These are phyloP conservation scores for Malurus melanocephalus DNA, from an alignment of 2,113 vertebrate species.

Conservation along the genomic window DNA sequence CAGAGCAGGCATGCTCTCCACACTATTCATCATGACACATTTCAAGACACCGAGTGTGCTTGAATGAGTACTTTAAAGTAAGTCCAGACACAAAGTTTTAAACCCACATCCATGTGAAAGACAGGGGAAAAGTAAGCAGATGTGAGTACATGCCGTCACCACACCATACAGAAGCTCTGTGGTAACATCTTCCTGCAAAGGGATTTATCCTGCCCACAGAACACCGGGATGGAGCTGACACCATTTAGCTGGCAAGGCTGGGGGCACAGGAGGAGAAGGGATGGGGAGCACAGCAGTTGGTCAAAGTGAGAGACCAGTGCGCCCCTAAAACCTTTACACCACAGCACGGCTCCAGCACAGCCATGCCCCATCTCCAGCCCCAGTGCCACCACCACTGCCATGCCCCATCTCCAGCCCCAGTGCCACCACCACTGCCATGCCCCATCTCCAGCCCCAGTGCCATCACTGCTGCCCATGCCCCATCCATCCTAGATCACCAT, in stretches of 20 bases:
- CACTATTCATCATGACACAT: background rate
- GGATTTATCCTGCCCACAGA: background rate
- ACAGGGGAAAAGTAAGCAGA: background rate
- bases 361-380: background rate
- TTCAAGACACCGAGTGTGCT: background rate
- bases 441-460: background rate
- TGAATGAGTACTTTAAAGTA: background rate
- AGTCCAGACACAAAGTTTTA: background rate
- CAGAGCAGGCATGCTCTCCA: background rate
- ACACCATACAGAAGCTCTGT: accelerated
- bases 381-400: background rate
- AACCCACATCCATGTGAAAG: background rate
- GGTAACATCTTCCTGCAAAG: background rate
- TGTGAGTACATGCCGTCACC: accelerated
- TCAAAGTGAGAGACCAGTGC: background rate
- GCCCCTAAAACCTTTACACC: background rate
- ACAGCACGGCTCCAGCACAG: accelerated
- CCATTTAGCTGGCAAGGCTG: background rate
- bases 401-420: background rate
- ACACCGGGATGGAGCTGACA: background rate
- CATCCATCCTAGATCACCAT: background rate
- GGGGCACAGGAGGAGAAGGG: background rate
- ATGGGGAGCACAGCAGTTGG: background rate
- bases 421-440: background rate
- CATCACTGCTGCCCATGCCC: background rate